A percentile compares a stretch with the other conserved stretches of the same genome.
Evolutionary conservation across 2,797 vertebrate genomes (phyloP).

Genomic region (Sciurus carolinensis): DNA sequence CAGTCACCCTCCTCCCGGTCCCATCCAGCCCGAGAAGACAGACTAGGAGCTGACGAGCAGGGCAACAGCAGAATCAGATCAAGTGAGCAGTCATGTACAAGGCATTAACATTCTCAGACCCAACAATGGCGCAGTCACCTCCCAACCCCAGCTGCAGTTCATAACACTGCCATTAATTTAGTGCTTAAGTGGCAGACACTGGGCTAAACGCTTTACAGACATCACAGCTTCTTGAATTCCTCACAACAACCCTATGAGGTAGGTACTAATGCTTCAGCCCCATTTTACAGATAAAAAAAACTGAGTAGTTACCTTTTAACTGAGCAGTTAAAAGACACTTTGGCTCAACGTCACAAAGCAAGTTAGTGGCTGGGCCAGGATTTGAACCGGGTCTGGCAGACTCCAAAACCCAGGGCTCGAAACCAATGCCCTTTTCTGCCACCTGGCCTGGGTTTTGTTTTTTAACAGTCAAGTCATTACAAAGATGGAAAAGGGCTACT

Average conservation of each 20-base stretch:
- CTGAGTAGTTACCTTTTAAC: conserved; percentile 64
- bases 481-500: conserved; percentile 90
- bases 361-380: conserved; percentile 63
- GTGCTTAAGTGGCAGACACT: conserved; percentile 69
- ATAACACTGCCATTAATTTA: neutral
- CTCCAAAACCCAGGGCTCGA: conserved; percentile 67
- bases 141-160: neutral
- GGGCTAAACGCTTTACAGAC: conserved; percentile 76
- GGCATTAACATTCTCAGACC: conserved; percentile 78
- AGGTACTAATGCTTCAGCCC: conserved; percentile 70
- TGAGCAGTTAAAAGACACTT: conserved; percentile 68
- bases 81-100: conserved; percentile 80
- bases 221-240: conserved; percentile 70
- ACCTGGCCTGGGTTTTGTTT: conserved; percentile 78
- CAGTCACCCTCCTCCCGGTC: neutral
- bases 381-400: conserved; percentile 71
- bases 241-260: conserved; percentile 86
- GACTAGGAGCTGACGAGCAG: conserved; percentile 75
- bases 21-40: neutral
- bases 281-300: conserved; percentile 68
- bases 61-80: conserved; percentile 87
- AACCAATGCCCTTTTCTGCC: conserved; percentile 78
- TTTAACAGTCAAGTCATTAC: conserved; percentile 85
- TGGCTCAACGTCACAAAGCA: conserved; percentile 71
- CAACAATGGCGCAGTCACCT: conserved; percentile 75